Conservation (phyloP, 2,888 invertebrate genomes). For the Stramonita haemastoma region DNA sequence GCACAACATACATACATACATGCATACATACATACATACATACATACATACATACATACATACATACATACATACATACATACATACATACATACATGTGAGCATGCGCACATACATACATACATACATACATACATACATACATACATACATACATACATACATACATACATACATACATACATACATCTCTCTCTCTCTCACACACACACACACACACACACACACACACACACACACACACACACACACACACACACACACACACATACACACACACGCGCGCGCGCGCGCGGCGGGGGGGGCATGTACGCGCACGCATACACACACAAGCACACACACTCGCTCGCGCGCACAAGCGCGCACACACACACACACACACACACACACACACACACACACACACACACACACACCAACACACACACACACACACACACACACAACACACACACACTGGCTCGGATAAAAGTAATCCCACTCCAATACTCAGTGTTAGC, state of each 20-base stretch:
- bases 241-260: conserved; percentile 7
- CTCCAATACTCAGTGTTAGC: too few species aligned
- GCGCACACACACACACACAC: too few species aligned
- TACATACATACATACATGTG: not conserved
- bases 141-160: not conserved
- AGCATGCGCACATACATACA: not conserved
- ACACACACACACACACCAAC: not conserved
- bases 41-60: not conserved
- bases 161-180: not conserved
- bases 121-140: not conserved
- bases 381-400: not conserved
- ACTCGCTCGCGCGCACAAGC: too few species aligned
- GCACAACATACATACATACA: too few species aligned
- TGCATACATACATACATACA: too few species aligned
- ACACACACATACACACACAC: too few species aligned
- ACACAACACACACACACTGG: too few species aligned
- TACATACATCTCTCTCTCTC: not conserved
- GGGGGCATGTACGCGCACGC: too few species aligned
- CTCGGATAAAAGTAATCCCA: too few species aligned
- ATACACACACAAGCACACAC: not conserved
- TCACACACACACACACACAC: not conserved
- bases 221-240: not conserved
- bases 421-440: too few species aligned
- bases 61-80: not conserved
- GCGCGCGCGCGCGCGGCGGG: too few species aligned